Base-by-base conservation (phyloP, 2,797 vertebrate genomes). In the Mus minutoides region DNA sequence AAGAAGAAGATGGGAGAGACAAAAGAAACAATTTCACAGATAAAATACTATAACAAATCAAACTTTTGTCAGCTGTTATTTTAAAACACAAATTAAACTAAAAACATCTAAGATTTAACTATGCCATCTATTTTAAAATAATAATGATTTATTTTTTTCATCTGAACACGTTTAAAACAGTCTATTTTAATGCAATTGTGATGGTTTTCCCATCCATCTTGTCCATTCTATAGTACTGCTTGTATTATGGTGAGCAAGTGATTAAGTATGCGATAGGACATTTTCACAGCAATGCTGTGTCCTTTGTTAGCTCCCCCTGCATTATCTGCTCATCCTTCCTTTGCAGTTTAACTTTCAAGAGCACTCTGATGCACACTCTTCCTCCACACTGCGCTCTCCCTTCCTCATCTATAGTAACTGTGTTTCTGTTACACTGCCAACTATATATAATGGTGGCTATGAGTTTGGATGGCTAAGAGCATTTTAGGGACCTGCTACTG, bases 321-420 rank as follows among this genome's bases (percentile, higher is more conserved):
- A 34, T 76, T 71, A 64, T 0, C 34, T 8, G 11, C 54, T 58
- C 46, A 58, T n/a, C 82, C 34, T 58, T n/a, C 82, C 34, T 58
- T 96, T 37, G 67, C 31, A 71, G 0, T 62, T 88, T 85, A 85
- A 80, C 62, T 67, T 93, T 90, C 73, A 93, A 94, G 58, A 12
- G 1, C 4, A 60, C 5, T 62, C 26, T 79, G 46, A 14, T 3
- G 2, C 37, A 80, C 22, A 80, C 52, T 73, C 64, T 9, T 85
- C 78, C 60, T 22, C 21, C 3, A n/a, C 78, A 34, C 12, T n/a
- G 0, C 54, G 24, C 3, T 86, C 24, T 84, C 52, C 14, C 56
- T 88, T 94, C 19, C 29, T 82, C 34, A 71, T 52, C 3, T n/a
- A 43, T 29, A 82, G 62, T 40, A 69, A 49, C 6, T 88, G 0